Percentiles rank a stretch among this genome's conserved stretches.
These are phyloP conservation scores for Hedya salicella DNA, from an alignment of 2,888 invertebrate genomes.

Conservation along the genomic window DNA sequence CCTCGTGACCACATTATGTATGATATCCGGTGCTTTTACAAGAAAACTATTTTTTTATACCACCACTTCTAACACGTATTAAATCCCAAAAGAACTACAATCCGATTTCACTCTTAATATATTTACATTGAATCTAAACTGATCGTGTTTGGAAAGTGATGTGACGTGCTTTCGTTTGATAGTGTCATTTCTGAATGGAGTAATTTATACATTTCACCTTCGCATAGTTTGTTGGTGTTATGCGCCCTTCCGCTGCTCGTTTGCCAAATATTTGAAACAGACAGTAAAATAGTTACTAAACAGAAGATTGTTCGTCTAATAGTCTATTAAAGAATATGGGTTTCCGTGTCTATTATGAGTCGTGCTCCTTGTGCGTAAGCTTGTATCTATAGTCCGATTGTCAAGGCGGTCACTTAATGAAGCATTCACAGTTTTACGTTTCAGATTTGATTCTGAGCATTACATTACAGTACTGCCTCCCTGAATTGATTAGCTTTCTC, in stretches of 20 bases:
- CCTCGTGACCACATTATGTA: constrained; percentile 30
- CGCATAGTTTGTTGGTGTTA: constrained; percentile 22
- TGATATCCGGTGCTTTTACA: constrained; percentile 34
- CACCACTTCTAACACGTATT: neutral
- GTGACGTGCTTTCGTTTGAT: neutral
- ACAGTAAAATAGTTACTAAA: neutral
- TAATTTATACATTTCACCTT: constrained; percentile 28
- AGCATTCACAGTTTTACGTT: too few species aligned
- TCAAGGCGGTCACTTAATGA: too few species aligned
- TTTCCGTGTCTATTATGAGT: too few species aligned
- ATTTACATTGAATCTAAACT: neutral
- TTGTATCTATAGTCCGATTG: too few species aligned
- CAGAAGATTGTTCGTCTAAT: neutral
- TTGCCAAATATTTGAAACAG: constrained; percentile 32
- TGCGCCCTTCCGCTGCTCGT: constrained; percentile 14
- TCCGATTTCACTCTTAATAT: neutral
- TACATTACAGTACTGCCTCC: too few species aligned
- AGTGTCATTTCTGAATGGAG: constrained; percentile 19
- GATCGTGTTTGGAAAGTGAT: too few species aligned
- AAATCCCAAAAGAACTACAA: neutral
- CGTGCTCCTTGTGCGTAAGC: too few species aligned
- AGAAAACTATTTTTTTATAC: constrained; percentile 26
- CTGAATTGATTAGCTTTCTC: too few species aligned
- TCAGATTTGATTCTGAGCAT: too few species aligned
- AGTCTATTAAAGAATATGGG: too few species aligned